Base-by-base conservation (phyloP, 2,888 invertebrate genomes). In the Epinotia nisella region DNA sequence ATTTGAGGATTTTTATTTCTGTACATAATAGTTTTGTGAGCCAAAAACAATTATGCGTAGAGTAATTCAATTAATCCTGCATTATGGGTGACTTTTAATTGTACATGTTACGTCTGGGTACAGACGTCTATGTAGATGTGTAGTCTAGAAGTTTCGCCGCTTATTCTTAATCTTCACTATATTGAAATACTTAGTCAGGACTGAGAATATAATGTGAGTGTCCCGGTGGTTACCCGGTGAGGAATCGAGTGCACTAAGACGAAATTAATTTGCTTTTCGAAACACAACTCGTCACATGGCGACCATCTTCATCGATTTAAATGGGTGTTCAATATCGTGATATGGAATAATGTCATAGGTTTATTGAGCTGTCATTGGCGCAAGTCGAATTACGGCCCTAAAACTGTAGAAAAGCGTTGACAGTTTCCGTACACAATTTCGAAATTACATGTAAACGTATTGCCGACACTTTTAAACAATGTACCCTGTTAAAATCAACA, bases 21-120 rank as follows among this genome's bases (percentile, higher is more conserved):
- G 60, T 60, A 21, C 29, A 10, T 53, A 29, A 35, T 15, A 51
- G 59, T 53, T 64, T 49, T 11, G 17, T 55, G 56, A 56, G 72
- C 72, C 72, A 72, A 72, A 35, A 72, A 49, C 72, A 62, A 62
- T 72, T 67, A 61, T 67, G 55, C 61, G 61, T 67, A 55, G 17
- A 60, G 15, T 41, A 29, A 62, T 56, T 61, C 17, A 67, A 67
- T 62, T 72, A 62, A 61, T 72, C 49, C 41, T 67, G 5, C 9
- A 62, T 67, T 56, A 24, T 66, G 35, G 15, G 24, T 24, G 21
- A 19, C 51, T 53, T 21, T 53, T 11, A 69, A 41, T 21, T 24
- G n/a, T 11, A 69, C 39, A 24, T 24, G n/a, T 61, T 24, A 29
- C 7, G 24, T 41, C 60, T 13, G 53, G n/a, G 60, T 7, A 70